Conservation (phyloP, 1,140 invertebrate species). For the Drosophila erecta region DNA sequence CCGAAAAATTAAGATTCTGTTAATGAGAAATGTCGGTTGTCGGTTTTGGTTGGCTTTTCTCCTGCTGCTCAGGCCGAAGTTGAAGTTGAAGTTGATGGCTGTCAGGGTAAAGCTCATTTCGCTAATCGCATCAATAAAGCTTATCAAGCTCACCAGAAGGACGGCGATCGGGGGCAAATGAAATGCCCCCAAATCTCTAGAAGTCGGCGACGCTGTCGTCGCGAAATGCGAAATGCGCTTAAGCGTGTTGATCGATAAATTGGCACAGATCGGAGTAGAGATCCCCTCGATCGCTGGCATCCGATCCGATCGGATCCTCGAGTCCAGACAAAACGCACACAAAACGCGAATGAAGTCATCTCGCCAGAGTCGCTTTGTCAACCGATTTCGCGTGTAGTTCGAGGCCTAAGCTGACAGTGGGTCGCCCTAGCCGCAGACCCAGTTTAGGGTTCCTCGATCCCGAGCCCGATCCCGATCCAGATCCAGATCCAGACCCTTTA, state of each 20-base stretch:
- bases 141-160: conserved; percentile 67
- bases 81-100: conserved; percentile 28
- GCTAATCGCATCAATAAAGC: conserved; percentile 82
- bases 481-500: conserved; percentile 23
- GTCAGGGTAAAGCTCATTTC: conserved; percentile 72
- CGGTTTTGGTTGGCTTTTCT: conserved; percentile 51
- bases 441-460: conserved; percentile 24
- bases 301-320: conserved; percentile 1
- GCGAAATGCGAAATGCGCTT: conserved; percentile 69
- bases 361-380: conserved; percentile 73
- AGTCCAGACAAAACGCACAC: conserved; percentile 61
- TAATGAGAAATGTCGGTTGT: conserved; percentile 82
- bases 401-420: conserved; percentile 70
- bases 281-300: conserved; percentile 30
- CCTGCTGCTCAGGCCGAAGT: neutral
- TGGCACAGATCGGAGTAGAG: conserved; percentile 54
- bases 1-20: conserved; percentile 57
- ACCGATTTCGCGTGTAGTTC: conserved; percentile 75
- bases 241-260: conserved; percentile 82
- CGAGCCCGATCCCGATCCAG: neutral
- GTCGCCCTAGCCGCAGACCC: conserved; percentile 64
- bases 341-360: conserved; percentile 80
- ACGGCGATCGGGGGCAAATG: conserved; percentile 35
- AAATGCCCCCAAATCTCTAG: conserved; percentile 62
- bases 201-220: conserved; percentile 35